These are phyloP conservation scores for Crypturellus tataupa DNA, from an alignment of 2,797 vertebrate species.

Conservation along the genomic window DNA sequence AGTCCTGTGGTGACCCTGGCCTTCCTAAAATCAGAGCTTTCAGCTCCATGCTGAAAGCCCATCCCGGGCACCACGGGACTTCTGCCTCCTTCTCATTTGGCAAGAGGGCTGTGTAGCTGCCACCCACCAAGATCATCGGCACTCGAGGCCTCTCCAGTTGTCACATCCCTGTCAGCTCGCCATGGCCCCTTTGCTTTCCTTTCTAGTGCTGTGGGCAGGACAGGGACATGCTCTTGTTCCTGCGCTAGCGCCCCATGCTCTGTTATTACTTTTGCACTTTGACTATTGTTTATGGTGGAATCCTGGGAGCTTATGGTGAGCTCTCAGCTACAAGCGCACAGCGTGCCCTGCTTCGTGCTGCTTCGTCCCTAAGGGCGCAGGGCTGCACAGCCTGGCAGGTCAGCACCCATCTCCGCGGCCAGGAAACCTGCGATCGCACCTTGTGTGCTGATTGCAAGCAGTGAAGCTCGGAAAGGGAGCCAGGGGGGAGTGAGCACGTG, in stretches of 20 bases:
- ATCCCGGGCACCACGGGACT: background rate
- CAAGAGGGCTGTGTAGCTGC: background rate
- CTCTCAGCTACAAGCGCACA: background rate
- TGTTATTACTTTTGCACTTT: background rate
- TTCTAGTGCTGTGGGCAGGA: background rate
- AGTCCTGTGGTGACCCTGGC: background rate
- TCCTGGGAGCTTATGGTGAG: background rate
- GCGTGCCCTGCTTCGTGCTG: background rate
- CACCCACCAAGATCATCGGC: background rate
- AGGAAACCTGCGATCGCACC: background rate
- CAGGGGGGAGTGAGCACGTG: background rate
- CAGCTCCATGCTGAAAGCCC: background rate
- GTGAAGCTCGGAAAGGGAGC: background rate
- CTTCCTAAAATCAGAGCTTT: slow-evolving; percentile 2
- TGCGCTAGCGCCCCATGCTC: background rate
- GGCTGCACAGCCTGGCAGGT: background rate
- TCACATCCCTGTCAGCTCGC: background rate
- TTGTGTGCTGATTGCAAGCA: background rate
- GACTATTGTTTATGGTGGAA: background rate
- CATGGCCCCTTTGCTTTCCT: background rate
- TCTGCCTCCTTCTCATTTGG: background rate
- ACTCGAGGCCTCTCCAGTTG: background rate
- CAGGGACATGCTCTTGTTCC: background rate
- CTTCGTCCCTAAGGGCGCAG: background rate
- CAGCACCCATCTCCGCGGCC: background rate